Base-by-base conservation (phyloP, 2,797 vertebrate species). In the Clarias platycephalus region DNA sequence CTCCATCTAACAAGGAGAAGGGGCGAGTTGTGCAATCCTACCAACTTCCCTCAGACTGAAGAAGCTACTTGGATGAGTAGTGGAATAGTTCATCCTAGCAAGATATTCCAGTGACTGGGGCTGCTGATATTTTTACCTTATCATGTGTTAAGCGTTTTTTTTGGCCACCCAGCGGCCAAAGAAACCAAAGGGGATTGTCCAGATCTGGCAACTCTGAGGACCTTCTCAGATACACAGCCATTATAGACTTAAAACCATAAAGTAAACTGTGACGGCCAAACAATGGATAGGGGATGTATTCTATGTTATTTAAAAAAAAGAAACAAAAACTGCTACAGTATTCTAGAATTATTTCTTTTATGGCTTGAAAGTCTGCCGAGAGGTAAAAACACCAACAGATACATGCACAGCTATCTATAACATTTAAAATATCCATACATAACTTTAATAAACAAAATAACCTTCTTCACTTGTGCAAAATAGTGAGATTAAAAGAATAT, bases 81-180 rank as follows among this genome's bases (percentile, higher is more conserved):
- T 13, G 12, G 49, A 53, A 53, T 13, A 53, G 49, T 53, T 53
- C 49, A 53, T 53, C 49, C 49, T 53, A 53, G 49, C 49, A 53
- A 53, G 49, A 53, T 53, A 53, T 53, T 13, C 49, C 49, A 91
- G 89, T 89, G 40, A 72, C 5, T 16, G 15, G 22, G n/a, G 13
- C 70, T 72, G 70, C 13, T 53, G 70, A 86, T 88, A 89, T 88
- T 89, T 95, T 94, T 94, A 91, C 87, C 90, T 94, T 94, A 92
- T 93, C 93, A 89, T 90, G 87, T 64, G 79, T 85, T 84, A 80
- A 90, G 86, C 89, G 90, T 91, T 84, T 90, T 89, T 92, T 70
- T 63, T 79, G 68, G 90, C 90, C 88, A 91, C 91, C 88, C 37
- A 24, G 22, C 34, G 13, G 37, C 67, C 9, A 71, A 71, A 70